Percentiles rank a stretch among this genome's conserved stretches.
Conservation (phyloP, 2,797 vertebrate species). For the Pangasius larnaudii region DNA sequence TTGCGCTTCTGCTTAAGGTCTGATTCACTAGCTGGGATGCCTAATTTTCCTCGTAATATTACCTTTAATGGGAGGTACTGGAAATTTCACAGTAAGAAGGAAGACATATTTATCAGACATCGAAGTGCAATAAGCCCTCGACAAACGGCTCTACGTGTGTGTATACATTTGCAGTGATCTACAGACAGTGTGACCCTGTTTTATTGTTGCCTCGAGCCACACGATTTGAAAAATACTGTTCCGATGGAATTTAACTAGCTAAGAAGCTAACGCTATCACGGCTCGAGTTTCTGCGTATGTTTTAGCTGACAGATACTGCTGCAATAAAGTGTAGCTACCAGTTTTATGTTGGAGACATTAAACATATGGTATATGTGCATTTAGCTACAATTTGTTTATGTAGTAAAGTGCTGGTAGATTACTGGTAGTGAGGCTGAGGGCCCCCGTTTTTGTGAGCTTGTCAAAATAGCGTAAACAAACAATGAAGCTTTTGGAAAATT, state of each 20-base stretch:
- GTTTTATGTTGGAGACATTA: background rate
- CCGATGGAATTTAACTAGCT: background rate
- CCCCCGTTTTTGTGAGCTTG: conserved; percentile 3
- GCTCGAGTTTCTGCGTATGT: background rate
- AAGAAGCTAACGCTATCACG: background rate
- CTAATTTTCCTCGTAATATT: conserved; percentile 62
- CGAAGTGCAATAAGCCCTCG: conserved; percentile 60
- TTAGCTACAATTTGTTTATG: background rate
- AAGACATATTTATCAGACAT: conserved; percentile 69
- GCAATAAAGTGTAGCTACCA: background rate
- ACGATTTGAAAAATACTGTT: background rate
- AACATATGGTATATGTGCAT: background rate
- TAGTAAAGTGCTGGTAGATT: background rate
- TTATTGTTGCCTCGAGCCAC: background rate
- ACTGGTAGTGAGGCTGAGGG: background rate
- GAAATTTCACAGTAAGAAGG: conserved; percentile 71
- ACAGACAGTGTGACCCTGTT: background rate
- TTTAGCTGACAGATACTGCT: background rate
- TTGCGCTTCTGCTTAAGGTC: conserved; percentile 51
- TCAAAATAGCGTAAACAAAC: background rate
- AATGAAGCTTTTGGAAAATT: conserved; percentile 69
- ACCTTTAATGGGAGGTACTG: conserved; percentile 69
- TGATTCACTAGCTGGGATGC: conserved; percentile 65
- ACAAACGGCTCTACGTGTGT: conserved; percentile 50
- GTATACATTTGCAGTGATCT: too few relatives aligned